Percentiles rank a stretch among this genome's conserved stretches.
Conservation (phyloP, 2,888 invertebrate genomes). For the Leistus spinibarbis region DNA sequence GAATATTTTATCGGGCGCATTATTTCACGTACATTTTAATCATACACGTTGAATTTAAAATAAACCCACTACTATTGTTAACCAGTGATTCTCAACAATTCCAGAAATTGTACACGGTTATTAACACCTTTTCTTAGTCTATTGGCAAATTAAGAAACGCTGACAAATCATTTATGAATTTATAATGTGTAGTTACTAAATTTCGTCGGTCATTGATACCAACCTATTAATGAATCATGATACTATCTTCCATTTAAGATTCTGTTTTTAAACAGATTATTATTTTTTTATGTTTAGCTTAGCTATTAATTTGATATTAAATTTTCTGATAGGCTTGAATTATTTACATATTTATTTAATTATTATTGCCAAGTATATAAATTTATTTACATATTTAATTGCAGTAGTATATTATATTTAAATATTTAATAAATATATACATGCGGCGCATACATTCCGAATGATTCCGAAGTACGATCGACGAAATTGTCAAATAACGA, state of each 20-base stretch:
- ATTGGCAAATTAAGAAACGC: neutral
- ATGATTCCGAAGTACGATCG: too few species aligned
- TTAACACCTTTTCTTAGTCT: neutral
- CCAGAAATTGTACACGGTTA: neutral
- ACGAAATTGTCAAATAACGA: too few species aligned
- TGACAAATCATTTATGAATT: neutral
- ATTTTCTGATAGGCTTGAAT: neutral
- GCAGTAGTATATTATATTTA: too few species aligned
- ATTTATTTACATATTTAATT: neutral
- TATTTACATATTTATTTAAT: neutral
- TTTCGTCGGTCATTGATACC: neutral
- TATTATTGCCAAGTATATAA: neutral
- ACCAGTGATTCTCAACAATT: neutral
- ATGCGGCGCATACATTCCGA: too few species aligned
- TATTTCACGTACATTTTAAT: slow-evolving; percentile 34
- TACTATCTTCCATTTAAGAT: neutral
- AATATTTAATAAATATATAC: too few species aligned
- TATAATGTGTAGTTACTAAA: neutral
- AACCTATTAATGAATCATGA: neutral
- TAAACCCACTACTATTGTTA: neutral
- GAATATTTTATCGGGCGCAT: slow-evolving; percentile 10
- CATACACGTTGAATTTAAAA: slow-evolving; percentile 12
- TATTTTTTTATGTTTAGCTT: neutral
- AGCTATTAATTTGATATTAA: neutral
- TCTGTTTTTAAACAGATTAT: neutral